Conservation (phyloP, 2,113 vertebrate genomes). For the Verasper variegatus region DNA sequence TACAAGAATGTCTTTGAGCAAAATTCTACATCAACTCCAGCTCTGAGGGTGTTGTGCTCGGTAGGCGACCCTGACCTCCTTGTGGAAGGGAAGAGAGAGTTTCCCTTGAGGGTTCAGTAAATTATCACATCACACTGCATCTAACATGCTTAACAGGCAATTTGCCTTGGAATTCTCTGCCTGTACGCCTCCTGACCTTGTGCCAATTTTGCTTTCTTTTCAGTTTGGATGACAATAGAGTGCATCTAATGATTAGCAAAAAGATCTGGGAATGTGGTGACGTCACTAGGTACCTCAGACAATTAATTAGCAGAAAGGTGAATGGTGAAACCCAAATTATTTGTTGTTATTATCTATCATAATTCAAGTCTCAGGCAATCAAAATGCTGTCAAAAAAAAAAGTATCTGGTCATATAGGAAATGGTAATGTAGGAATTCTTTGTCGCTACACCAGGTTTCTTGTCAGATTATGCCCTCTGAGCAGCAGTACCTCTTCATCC, state of each 20-base stretch:
- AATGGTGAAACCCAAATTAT: background rate
- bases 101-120: constrained; percentile 43
- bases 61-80: constrained; percentile 30
- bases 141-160: constrained; percentile 26
- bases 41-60: background rate
- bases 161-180: constrained; percentile 28
- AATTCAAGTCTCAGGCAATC: too few relatives aligned
- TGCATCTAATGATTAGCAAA: background rate
- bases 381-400: too few relatives aligned
- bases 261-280: background rate
- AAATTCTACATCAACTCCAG: background rate
- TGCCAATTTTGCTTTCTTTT: constrained; percentile 1
- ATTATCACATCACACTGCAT: constrained; percentile 41
- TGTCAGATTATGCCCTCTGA: too few relatives aligned
- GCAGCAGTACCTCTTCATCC: too few relatives aligned
- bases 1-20: background rate
- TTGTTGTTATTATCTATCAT: background rate
- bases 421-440: too few relatives aligned
- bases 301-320: background rate
- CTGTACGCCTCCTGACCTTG: constrained; percentile 14
- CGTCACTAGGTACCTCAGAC: too few relatives aligned
- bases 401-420: too few relatives aligned
- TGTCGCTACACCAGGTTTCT: too few relatives aligned
- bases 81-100: constrained; percentile 10
- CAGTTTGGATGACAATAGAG: background rate